These are phyloP conservation scores for Sisyra nigra DNA, from an alignment of 2,888 invertebrate genomes.

Conservation along the genomic window DNA sequence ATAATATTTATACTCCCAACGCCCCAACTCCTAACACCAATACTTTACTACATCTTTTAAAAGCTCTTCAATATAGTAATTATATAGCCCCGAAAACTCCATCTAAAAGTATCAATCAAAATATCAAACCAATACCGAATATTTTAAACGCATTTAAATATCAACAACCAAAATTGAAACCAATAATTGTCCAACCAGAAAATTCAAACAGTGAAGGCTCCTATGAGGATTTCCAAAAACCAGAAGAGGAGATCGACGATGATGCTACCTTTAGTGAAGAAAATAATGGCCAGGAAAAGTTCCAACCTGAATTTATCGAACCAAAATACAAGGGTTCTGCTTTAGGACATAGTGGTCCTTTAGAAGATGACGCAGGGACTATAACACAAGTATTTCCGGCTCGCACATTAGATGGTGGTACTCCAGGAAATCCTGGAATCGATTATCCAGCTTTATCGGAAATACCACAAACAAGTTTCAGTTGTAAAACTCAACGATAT, in stretches of 20 bases:
- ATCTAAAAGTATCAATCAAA: constrained; percentile 61
- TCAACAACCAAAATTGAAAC: constrained; percentile 21
- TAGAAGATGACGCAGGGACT: constrained; percentile 20
- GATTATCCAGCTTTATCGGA: constrained; percentile 65
- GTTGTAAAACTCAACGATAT: constrained; percentile 71
- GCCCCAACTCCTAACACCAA: constrained; percentile 18
- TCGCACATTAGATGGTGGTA: constrained; percentile 37
- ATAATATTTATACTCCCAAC: not conserved
- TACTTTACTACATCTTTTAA: constrained; percentile 40
- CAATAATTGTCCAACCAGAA: not conserved
- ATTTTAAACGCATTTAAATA: constrained; percentile 53
- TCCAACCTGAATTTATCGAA: not conserved
- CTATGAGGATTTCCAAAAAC: not conserved
- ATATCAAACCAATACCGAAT: constrained; percentile 58
- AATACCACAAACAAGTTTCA: constrained; percentile 63
- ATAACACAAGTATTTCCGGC: constrained; percentile 24
- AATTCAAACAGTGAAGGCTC: constrained; percentile 19
- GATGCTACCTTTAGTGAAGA: not conserved
- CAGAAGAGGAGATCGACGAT: not conserved
- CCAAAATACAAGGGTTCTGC: not conserved
- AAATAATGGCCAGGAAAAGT: not conserved
- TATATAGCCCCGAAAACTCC: constrained; percentile 61
- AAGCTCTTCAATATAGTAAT: constrained; percentile 57
- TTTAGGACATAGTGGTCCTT: not conserved
- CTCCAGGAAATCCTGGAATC: constrained; percentile 52